Evolutionary conservation across 1,140 invertebrate species (phyloP), one percentile per base, ranked within the genome.

Genomic region (Rhizoglyphus robini): DNA sequence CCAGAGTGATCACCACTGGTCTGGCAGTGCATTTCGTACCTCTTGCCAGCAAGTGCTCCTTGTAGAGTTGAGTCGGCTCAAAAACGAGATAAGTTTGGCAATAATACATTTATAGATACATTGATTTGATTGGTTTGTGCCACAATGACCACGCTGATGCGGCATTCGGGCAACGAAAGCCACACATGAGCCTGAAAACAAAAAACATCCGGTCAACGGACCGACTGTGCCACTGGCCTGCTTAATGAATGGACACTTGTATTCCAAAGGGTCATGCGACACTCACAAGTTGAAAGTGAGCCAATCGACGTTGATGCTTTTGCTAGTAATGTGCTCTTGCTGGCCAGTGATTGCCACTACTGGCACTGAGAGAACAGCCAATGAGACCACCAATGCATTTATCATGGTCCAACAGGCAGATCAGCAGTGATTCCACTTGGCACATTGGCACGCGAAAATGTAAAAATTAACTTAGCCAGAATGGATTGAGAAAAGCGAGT

Each of bases 301-400:
- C 23, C 51, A 25, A 32, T 32, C 51, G 51, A 15, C 23, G 41
- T 23, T 46, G 41, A 15, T 46, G 41, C 41, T 46, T 15, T 23
- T 46, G 41, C 41, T 46, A 23, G 15, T 46, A 15, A 46, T 46
- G 41, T n/a, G n/a, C 18, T 8, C 18, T 32, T 54, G 51, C 20
- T 54, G 8, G 51, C 51, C 51, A 11, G 51, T 54, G 51, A 54
- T 54, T 54, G 51, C 41, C 41, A 46, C 15, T 23, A 23, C 41
- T 41, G 36, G 36, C 36, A 41, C 36, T 54, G 51, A 54, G 51
- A 54, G 8, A 54, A 54, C 51, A 23, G 8, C 23, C 51, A 25
- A 54, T 15, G 51, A 11, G 51, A 54, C 51, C 51, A 54, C 51
- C 23, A 54, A 54, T 54, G 51, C 51, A 54, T 54, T 54, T 54